Evolutionary conservation across 2,113 vertebrate genomes (phyloP).

Genomic region (Pseudolaguvia tuberculata): DNA sequence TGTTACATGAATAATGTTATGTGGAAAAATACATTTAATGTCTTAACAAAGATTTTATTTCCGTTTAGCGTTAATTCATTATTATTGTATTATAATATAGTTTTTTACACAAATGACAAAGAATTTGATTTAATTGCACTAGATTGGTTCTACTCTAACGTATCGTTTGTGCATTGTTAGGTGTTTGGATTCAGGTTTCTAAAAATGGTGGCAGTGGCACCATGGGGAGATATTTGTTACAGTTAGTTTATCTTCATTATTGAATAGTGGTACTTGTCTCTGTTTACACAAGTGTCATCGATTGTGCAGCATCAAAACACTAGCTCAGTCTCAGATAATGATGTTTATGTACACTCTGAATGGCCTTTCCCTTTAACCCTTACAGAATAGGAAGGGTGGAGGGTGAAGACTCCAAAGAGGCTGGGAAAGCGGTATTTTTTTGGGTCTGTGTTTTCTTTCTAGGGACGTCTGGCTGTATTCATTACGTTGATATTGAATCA

Average conservation of each 20-base stretch:
- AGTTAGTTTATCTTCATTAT: background rate
- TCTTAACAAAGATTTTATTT: too few species aligned
- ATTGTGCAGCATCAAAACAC: conserved; percentile 23
- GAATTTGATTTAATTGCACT: too few species aligned
- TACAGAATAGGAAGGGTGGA: background rate
- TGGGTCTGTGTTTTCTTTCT: background rate
- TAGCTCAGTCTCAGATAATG: background rate
- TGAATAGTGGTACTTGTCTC: background rate
- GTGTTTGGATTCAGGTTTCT: background rate
- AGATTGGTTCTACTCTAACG: too few species aligned
- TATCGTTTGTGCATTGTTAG: background rate
- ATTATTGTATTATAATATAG: too few species aligned
- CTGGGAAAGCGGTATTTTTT: background rate
- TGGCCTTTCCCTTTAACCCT: background rate
- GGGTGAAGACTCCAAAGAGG: background rate
- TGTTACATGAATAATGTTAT: too few species aligned
- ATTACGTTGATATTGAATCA: too few species aligned
- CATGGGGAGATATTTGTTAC: background rate
- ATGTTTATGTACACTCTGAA: conserved; percentile 23
- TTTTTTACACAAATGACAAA: too few species aligned
- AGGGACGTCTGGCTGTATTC: too few species aligned
- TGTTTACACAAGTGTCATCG: conserved; percentile 18
- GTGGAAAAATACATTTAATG: too few species aligned
- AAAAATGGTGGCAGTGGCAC: background rate
- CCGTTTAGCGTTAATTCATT: too few species aligned